Conservation (phyloP, 2,888 invertebrate genomes). For the Epinotia brunnichana region DNA sequence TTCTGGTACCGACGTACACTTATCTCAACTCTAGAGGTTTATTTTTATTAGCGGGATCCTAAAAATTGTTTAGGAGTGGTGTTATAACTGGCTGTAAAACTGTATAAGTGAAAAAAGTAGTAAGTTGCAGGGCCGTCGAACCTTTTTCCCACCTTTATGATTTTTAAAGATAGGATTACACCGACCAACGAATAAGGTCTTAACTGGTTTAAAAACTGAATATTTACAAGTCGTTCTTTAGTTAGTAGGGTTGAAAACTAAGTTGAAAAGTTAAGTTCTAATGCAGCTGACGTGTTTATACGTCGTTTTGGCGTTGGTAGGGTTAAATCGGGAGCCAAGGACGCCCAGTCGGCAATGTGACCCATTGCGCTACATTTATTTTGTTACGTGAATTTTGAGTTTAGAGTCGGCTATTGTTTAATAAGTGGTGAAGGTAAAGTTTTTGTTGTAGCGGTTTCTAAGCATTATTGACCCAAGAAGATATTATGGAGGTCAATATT, state of each 20-base stretch:
- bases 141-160: not conserved
- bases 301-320: slow-evolving; percentile 33
- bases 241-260: not conserved
- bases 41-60: slow-evolving; percentile 46
- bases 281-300: not conserved
- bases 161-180: not conserved
- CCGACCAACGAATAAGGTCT: not conserved
- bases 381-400: slow-evolving; percentile 44
- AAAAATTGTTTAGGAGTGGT: slow-evolving; percentile 37
- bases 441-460: not conserved
- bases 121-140: not conserved
- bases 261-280: not conserved
- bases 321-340: slow-evolving; percentile 66
- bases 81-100: slow-evolving; percentile 31
- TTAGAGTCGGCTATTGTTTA: slow-evolving; percentile 27
- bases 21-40: slow-evolving; percentile 43
- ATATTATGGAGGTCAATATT: no score
- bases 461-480: not conserved
- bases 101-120: not conserved
- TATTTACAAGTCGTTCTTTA: not conserved
- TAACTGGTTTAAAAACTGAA: not conserved
- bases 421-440: slow-evolving; percentile 4
- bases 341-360: slow-evolving; percentile 78
- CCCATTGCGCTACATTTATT: slow-evolving; percentile 73
- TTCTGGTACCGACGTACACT: slow-evolving; percentile 39